phyloP scores from a whole-genome alignment of 1,140 invertebrate species.

The Gryllus bimaculatus region DNA sequence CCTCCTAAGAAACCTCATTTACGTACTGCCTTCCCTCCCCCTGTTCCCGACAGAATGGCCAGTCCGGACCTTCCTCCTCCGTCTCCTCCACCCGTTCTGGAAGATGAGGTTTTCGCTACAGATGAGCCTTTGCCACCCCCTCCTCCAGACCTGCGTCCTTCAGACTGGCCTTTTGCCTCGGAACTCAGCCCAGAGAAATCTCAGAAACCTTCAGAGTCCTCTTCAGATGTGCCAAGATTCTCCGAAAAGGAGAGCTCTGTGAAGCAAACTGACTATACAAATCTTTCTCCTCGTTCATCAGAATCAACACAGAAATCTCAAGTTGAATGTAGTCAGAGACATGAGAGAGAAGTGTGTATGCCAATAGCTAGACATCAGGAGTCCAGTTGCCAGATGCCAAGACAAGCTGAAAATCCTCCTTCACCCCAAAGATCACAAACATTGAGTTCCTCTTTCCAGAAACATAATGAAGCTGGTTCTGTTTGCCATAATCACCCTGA shows the following conservation, averaged over 20 bases:
- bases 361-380: neutral
- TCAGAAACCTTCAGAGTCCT: neutral
- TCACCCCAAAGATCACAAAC: slow-evolving; percentile 9
- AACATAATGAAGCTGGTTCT: neutral
- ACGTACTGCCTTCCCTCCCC: slow-evolving; percentile 33
- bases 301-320: neutral
- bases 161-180: slow-evolving; percentile 23
- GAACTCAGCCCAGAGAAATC: neutral
- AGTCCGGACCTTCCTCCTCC: slow-evolving; percentile 64
- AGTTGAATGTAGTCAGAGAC: neutral
- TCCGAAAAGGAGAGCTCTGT: neutral
- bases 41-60: slow-evolving; percentile 40
- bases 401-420: neutral
- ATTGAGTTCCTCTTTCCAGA: neutral
- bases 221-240: neutral
- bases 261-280: neutral
- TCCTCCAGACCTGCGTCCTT: slow-evolving; percentile 45
- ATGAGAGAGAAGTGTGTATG: neutral
- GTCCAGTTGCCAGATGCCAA: neutral
- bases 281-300: neutral
- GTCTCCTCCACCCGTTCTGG: slow-evolving; percentile 48
- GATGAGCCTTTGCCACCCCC: slow-evolving; percentile 66
- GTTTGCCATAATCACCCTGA: neutral
- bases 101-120: slow-evolving; percentile 48
- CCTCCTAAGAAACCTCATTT: slow-evolving; percentile 65